phyloP scores from a whole-genome alignment of 1,140 invertebrate genomes.

The Listronotus oregonensis region DNA sequence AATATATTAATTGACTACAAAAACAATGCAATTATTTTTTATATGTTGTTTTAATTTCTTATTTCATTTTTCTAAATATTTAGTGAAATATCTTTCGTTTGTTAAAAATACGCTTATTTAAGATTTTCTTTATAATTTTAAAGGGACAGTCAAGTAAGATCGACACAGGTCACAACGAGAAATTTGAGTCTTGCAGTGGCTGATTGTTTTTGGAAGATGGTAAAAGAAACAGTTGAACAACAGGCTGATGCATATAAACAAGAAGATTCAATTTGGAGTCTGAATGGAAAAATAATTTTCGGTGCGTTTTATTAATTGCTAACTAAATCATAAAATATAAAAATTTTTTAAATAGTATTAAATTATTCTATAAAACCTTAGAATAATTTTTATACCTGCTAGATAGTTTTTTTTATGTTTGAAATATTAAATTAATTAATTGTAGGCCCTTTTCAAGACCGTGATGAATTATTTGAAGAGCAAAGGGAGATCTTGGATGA shows the following conservation, averaged over 20 bases:
- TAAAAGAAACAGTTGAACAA: constrained; percentile 95
- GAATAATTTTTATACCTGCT: too few relatives aligned
- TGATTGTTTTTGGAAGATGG: constrained; percentile 99
- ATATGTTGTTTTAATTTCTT: too few relatives aligned
- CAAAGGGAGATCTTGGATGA: constrained; percentile 95
- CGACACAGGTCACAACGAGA: constrained; percentile 93
- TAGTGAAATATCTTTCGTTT: too few relatives aligned
- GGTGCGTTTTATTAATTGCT: constrained; percentile 3
- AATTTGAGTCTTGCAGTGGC: constrained; percentile 97
- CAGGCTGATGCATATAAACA: constrained; percentile 98
- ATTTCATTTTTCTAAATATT: too few relatives aligned
- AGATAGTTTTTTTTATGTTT: too few relatives aligned
- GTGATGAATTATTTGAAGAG: constrained; percentile 97
- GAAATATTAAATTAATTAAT: too few relatives aligned
- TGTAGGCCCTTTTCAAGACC: constrained; percentile 83
- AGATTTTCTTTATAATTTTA: not conserved
- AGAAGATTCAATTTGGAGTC: constrained; percentile 97
- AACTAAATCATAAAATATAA: too few relatives aligned
- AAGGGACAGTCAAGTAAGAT: constrained; percentile 91
- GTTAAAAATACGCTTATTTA: too few relatives aligned
- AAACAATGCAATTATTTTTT: too few relatives aligned
- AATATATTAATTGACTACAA: too few relatives aligned
- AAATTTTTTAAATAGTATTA: too few relatives aligned
- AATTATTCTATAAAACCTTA: too few relatives aligned
- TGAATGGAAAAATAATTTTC: constrained; percentile 99